phyloP scores from a whole-genome alignment of 2,797 vertebrate genomes.

The Pangasius krempfi region DNA sequence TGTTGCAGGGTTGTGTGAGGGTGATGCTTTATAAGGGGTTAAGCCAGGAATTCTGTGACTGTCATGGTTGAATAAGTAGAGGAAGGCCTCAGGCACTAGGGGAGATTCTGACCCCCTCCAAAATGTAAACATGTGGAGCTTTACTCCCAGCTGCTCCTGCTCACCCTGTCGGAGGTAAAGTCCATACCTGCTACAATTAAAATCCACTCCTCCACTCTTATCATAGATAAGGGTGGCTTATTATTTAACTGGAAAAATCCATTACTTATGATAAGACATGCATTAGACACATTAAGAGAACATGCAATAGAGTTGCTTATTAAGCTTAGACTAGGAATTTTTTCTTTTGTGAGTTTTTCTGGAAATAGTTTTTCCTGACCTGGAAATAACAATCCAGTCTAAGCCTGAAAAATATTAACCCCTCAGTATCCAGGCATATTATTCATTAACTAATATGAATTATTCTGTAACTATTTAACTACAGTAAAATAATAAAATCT shows the following conservation, averaged over 20 bases:
- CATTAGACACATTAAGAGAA: neutral
- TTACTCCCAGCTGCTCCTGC: conserved; percentile 62
- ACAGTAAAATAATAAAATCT: neutral
- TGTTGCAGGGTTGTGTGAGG: conserved; percentile 41
- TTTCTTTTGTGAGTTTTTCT: neutral
- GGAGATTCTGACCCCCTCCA: conserved; percentile 66
- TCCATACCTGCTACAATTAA: conserved; percentile 24
- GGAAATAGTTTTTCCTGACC: neutral
- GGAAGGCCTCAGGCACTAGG: conserved; percentile 62
- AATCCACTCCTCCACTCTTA: conserved; percentile 14
- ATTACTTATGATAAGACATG: conserved; percentile 16
- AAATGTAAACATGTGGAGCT: conserved; percentile 68
- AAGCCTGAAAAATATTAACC: conserved; percentile 3
- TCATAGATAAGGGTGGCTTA: conserved; percentile 10
- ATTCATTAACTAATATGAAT: conserved; percentile 3
- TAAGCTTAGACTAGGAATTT: conserved; percentile 2
- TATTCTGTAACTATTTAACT: neutral
- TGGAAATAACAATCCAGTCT: neutral
- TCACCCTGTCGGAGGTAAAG: conserved; percentile 65
- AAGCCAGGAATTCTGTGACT: conserved; percentile 63
- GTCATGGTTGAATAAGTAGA: conserved; percentile 61
- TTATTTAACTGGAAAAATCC: conserved; percentile 8
- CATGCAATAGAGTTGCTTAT: conserved; percentile 22
- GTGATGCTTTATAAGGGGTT: conserved; percentile 44
- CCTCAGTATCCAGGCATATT: neutral